Evolutionary conservation across 1,140 invertebrate species (phyloP), one percentile per base, ranked within the genome.

Genomic region (Plectus sambesii): DNA sequence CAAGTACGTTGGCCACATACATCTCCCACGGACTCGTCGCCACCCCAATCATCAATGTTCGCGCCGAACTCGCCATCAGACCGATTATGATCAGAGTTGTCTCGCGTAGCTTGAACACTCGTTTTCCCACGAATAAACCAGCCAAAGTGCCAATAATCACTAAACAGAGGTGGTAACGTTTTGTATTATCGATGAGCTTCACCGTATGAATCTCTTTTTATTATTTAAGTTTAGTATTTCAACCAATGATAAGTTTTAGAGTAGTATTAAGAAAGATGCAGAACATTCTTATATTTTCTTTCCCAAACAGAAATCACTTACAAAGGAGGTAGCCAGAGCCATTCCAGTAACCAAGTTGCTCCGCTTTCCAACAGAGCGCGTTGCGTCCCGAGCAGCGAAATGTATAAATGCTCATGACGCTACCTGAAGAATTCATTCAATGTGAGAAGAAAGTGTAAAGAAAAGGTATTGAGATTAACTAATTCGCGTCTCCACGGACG

Each of bases 311-410:
- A n/a, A n/a, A n/a, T n/a, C n/a, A n/a, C n/a, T 26, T 35, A 59
- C 56, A 42, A 35, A 51, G 30, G 5, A 61, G 24, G 33, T 43
- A 60, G 9, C 58, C 58, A 46, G 35, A 26, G 3, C 48, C 58
- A 46, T 60, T 60, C 58, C 58, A 60, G 37, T 47, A 54, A 17
- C 58, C 58, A 2, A 60, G 41, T 25, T 61, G 44, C n/a, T 47
- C 17, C 8, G 49, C 26, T 17, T 33, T 19, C 58, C 58, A 60
- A 22, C 47, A 54, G 2, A 60, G 48, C 9, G 47, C 54, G 12
- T 42, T 55, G 9, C 58, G n/a, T 1, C 38, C 37, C 5, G 36
- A 38, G 5, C 51, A 23, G 6, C 58, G 58, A 36, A 61, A 61
- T 5, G 61, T 59, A 25, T 52, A 60, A 6, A 49, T 42, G 37